Evolutionary conservation across 2,113 vertebrate genomes (phyloP), one percentile per base, ranked within the genome.

Genomic region (Triplophysa rosa): DNA sequence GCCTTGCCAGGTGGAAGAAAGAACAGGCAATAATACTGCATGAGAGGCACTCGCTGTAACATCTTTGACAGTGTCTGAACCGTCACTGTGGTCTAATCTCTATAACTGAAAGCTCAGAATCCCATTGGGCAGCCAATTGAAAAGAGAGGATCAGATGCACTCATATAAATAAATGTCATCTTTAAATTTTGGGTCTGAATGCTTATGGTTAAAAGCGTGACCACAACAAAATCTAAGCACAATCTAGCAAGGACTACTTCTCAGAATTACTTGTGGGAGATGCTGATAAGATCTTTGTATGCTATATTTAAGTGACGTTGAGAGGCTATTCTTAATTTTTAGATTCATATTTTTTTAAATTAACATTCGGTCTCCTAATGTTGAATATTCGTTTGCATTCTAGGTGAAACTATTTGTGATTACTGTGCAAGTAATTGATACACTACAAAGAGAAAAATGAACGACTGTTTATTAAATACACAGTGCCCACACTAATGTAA

Each of bases 71-170:
- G 45, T 6, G 49, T 52, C 49, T 52, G 16, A 52, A 52, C 67
- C 47, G 11, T 69, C 67, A 69, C 47, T 52, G 49, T 2, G 47
- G 49, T n/a, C 47, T 26, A 54, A 17, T 33, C 67, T 54, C 47
- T 45, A 12, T 70, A 70, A 33, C 16, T 71, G 52, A 21, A 49
- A 37, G 26, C 6, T n/a, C 16, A 19, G 49, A 72, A 59, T 59
- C 29, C 19, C 54, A 61, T 42, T 42, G 33, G 54, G 54, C n/a
- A 72, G 70, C 1, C 54, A 23, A 13, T 72, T 59, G 10, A 61
- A n/a, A 72, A 61, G 33, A 40, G 33, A 72, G 70, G 70, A 59
- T 72, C 70, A 72, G 33, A n/a, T 61, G 70, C 70, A 59, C 33
- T 24, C 54, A 17, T 59, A 42, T 24, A 72, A 72, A 59, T 72